A percentile compares a stretch with the other conserved stretches of the same genome.
These are phyloP conservation scores for Rhamphomyia laevipes DNA, from an alignment of 2,888 invertebrate species.

Conservation along the genomic window DNA sequence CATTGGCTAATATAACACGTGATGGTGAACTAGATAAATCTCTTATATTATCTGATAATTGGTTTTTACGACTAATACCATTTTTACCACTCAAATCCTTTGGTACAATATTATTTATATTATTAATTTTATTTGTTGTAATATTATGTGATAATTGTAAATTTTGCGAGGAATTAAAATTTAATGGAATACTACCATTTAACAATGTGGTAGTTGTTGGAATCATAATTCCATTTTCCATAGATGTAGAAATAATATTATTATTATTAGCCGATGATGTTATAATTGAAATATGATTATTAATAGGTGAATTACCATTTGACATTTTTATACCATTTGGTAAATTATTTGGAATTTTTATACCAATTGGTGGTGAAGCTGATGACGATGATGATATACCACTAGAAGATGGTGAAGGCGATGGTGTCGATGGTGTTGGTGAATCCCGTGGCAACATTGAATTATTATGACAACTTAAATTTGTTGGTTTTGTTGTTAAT, in stretches of 20 bases:
- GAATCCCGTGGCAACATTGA: slow-evolving; percentile 30
- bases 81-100: slow-evolving; percentile 14
- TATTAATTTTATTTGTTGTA: background rate
- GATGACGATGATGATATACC: slow-evolving; percentile 27
- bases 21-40: background rate
- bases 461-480: slow-evolving; percentile 15
- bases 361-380: slow-evolving; percentile 8
- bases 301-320: too few relatives aligned
- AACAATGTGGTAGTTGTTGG: slow-evolving; percentile 13
- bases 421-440: slow-evolving; percentile 35
- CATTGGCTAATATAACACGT: background rate
- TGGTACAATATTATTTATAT: background rate
- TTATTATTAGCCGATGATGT: slow-evolving; percentile 13
- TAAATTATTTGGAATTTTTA: too few relatives aligned
- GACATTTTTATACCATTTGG: too few relatives aligned
- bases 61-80: slow-evolving; percentile 10
- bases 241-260: slow-evolving; percentile 15
- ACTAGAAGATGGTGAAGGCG: slow-evolving; percentile 34
- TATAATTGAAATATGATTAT: too few relatives aligned
- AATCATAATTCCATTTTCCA: slow-evolving; percentile 1
- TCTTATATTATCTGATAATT: too few relatives aligned
- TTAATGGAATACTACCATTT: slow-evolving; percentile 16
- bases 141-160: background rate
- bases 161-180: background rate
- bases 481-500: slow-evolving; percentile 20